A percentile compares a stretch with the other conserved stretches of the same genome.
phyloP scores from a whole-genome alignment of 2,797 vertebrate species.

The Betta splendens region DNA sequence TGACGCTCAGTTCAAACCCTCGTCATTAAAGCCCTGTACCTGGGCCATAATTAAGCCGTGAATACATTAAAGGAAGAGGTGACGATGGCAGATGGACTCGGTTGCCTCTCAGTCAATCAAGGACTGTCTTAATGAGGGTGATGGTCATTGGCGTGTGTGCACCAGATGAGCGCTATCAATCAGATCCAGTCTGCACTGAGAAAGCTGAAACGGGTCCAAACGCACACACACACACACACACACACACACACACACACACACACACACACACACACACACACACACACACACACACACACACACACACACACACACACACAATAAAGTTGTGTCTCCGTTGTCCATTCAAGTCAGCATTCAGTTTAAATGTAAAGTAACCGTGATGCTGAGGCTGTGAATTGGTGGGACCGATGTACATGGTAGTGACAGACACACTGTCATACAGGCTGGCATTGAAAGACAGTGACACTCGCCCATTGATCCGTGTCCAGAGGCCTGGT shows the following conservation, averaged over 20 bases:
- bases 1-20: constrained; percentile 78
- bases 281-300: constrained; percentile 34
- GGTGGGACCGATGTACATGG: constrained; percentile 19
- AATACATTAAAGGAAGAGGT: constrained; percentile 75
- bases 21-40: constrained; percentile 81
- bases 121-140: constrained; percentile 80
- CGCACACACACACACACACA: constrained; percentile 20
- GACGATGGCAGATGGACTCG: constrained; percentile 82
- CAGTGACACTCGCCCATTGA: constrained; percentile 27
- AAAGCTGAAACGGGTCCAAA: constrained; percentile 59
- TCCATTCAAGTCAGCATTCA: constrained; percentile 2
- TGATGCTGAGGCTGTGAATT: constrained; percentile 9
- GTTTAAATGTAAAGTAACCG: constrained; percentile 8
- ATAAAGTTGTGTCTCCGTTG: too few relatives aligned
- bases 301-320: constrained; percentile 39
- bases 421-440: constrained; percentile 11
- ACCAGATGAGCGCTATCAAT: constrained; percentile 81
- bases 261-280: constrained; percentile 43
- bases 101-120: constrained; percentile 82
- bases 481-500: constrained; percentile 21
- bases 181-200: constrained; percentile 61
- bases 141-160: constrained; percentile 71
- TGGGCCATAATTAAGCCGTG: constrained; percentile 82
- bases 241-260: constrained; percentile 48
- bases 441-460: constrained; percentile 30